Evolutionary conservation across 2,797 vertebrate species (phyloP).

Genomic region (Iguana delicatissima): DNA sequence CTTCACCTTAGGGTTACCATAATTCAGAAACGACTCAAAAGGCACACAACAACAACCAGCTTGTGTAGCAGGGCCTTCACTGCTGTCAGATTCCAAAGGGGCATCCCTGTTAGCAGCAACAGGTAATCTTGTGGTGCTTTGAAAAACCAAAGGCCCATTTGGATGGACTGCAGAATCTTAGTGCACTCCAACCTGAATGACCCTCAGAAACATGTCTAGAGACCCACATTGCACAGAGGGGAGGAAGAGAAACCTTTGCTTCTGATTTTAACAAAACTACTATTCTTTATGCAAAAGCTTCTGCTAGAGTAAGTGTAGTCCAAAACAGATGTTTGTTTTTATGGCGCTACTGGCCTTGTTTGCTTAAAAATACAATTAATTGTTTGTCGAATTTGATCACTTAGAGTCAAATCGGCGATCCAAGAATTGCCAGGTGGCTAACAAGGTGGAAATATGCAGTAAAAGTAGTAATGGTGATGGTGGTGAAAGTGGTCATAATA

Average conservation of each 20-base stretch:
- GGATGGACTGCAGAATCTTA: not conserved
- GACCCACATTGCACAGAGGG: not conserved
- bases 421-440: not conserved
- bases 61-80: not conserved
- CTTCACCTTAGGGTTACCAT: too few species aligned
- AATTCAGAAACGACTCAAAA: too few species aligned
- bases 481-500: too few species aligned
- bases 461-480: not conserved
- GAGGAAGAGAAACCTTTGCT: not conserved
- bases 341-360: not conserved
- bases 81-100: not conserved
- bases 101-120: not conserved
- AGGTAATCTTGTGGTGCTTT: not conserved
- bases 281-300: not conserved
- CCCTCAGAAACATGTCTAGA: not conserved
- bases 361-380: not conserved
- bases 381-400: not conserved
- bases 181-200: not conserved
- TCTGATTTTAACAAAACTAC: not conserved
- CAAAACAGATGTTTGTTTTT: not conserved
- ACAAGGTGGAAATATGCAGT: not conserved
- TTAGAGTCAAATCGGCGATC: not conserved
- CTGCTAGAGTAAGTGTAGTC: not conserved
- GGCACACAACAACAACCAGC: too few species aligned
- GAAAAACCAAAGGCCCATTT: not conserved